A percentile compares a stretch with the other conserved stretches of the same genome.
phyloP scores from a whole-genome alignment of 2,113 vertebrate genomes.

The Anas platyrhynchos region DNA sequence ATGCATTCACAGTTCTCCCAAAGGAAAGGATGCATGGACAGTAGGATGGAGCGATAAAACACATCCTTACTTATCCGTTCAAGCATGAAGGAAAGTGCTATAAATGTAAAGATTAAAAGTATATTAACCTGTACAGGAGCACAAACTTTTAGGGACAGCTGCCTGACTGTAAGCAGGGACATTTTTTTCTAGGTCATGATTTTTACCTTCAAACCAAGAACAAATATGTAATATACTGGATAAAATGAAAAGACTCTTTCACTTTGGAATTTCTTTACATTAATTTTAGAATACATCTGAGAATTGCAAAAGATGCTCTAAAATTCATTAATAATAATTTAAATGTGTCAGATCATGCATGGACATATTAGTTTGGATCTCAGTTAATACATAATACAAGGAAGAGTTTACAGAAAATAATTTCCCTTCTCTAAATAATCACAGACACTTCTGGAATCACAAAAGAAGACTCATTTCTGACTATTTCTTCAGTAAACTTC shows the following conservation, averaged over 20 bases:
- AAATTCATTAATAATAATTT: not conserved
- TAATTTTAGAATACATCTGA: not conserved
- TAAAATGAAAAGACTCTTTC: not conserved
- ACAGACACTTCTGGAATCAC: not conserved
- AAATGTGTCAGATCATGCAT: not conserved
- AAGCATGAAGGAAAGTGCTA: not conserved
- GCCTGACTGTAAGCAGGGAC: not conserved
- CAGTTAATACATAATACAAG: not conserved
- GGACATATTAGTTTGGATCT: not conserved
- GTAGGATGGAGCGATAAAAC: not conserved
- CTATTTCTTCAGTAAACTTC: conserved; percentile 20
- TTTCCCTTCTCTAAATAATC: not conserved
- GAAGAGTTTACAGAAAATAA: conserved; percentile 5
- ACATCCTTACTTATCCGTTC: not conserved
- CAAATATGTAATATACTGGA: not conserved
- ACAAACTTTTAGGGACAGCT: not conserved
- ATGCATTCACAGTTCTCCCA: not conserved
- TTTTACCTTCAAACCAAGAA: not conserved
- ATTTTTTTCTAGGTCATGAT: not conserved
- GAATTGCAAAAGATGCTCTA: not conserved
- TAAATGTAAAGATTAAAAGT: not conserved
- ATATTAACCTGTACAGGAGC: not conserved
- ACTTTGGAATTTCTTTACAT: not conserved
- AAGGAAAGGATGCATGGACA: not conserved
- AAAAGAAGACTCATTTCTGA: conserved; percentile 38